phyloP scores from a whole-genome alignment of 2,113 vertebrate species.

The Perccottus glenii region DNA sequence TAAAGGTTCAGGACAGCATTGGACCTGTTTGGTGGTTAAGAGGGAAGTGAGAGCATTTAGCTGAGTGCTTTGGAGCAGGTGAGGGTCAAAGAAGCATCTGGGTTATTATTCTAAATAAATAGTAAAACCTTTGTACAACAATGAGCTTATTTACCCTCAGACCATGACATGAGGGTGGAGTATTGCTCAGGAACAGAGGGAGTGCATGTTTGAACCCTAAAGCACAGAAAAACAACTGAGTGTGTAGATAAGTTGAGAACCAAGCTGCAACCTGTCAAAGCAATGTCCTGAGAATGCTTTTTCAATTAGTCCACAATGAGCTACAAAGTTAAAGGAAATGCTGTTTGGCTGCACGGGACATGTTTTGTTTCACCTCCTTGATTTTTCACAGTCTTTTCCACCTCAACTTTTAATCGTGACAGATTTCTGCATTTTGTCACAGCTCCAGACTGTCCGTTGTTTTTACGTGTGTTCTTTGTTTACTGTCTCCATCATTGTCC shows the following conservation, averaged over 20 bases:
- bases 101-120: constrained; percentile 91
- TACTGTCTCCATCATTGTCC: constrained; percentile 26
- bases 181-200: constrained; percentile 63
- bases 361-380: constrained; percentile 27
- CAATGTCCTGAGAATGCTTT: constrained; percentile 81
- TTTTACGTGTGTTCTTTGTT: constrained; percentile 5
- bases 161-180: constrained; percentile 47
- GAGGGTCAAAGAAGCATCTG: constrained; percentile 75
- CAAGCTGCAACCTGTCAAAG: constrained; percentile 67
- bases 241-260: constrained; percentile 56
- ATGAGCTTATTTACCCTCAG: constrained; percentile 47
- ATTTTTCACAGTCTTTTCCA: constrained; percentile 54
- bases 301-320: constrained; percentile 70
- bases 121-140: constrained; percentile 78
- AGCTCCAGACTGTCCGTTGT: constrained; percentile 44
- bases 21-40: constrained; percentile 75
- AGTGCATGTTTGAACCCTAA: constrained; percentile 72
- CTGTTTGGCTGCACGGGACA: constrained; percentile 48
- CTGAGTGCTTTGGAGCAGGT: constrained; percentile 75
- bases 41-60: constrained; percentile 72
- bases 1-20: constrained; percentile 79
- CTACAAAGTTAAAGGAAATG: constrained; percentile 70
- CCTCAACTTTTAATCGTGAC: constrained; percentile 39
- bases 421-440: constrained; percentile 43
- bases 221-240: constrained; percentile 47